phyloP scores from a whole-genome alignment of 2,113 vertebrate genomes.

The Dipodomys ordii region DNA sequence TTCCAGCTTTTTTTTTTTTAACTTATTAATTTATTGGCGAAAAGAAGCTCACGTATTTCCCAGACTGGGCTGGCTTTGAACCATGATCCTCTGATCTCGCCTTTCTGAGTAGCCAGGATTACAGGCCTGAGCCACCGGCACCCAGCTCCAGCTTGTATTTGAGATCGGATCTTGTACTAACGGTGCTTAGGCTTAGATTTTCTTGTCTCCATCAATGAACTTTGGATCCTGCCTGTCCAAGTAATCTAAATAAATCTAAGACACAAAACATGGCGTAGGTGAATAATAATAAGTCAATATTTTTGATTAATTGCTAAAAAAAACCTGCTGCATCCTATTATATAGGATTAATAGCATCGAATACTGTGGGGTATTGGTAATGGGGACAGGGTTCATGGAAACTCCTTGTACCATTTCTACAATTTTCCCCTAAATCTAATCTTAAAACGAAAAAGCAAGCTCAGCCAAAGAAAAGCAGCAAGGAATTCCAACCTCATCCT shows the following conservation, averaged over 20 bases:
- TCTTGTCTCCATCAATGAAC: too few relatives aligned
- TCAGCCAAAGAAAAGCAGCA: neutral
- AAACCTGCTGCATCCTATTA: neutral
- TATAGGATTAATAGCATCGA: neutral
- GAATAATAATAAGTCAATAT: neutral
- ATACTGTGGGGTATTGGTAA: neutral
- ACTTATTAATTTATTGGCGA: too few relatives aligned
- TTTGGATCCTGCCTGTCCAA: neutral
- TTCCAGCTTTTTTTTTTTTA: too few relatives aligned
- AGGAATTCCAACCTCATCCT: too few relatives aligned
- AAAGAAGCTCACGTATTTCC: too few relatives aligned
- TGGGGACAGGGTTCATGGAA: neutral
- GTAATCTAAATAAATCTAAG: neutral
- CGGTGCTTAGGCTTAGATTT: too few relatives aligned
- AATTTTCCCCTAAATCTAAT: constrained; percentile 28
- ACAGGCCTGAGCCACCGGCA: too few relatives aligned
- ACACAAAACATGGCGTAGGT: neutral
- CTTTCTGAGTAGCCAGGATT: too few relatives aligned
- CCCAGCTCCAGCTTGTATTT: too few relatives aligned
- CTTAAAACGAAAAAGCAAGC: neutral
- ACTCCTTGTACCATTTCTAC: neutral
- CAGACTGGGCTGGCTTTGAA: too few relatives aligned
- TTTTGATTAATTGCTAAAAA: neutral
- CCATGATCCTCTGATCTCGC: too few relatives aligned
- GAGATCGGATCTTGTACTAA: too few relatives aligned